Evolutionary conservation across 2,797 vertebrate species (phyloP).

Genomic region (Aplochiton taeniatus): DNA sequence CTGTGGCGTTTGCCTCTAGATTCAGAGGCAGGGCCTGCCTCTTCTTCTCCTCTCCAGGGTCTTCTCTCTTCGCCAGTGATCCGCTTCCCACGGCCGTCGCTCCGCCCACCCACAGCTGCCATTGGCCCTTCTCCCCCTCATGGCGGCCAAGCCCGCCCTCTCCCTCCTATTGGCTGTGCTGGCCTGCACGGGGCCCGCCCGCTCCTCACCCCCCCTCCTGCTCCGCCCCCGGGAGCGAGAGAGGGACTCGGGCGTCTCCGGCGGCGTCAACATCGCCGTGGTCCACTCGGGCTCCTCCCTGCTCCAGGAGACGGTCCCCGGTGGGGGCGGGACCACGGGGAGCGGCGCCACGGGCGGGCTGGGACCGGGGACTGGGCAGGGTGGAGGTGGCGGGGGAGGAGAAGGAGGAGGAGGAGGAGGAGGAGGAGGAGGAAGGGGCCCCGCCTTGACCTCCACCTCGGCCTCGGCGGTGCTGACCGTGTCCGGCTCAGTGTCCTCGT

Average conservation of each 20-base stretch:
- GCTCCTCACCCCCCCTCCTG: conserved; percentile 88
- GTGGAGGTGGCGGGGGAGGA: conserved; percentile 30
- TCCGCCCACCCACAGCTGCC: conserved; percentile 29
- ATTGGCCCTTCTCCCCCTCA: conserved; percentile 60
- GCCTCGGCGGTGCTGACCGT: conserved; percentile 15
- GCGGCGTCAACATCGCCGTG: conserved; percentile 89
- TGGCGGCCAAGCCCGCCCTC: conserved; percentile 82
- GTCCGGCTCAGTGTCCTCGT: conserved; percentile 42
- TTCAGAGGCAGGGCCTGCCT: neutral
- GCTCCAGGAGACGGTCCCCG: conserved; percentile 75
- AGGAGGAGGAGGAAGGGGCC: conserved; percentile 54
- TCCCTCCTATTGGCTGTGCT: conserved; percentile 80
- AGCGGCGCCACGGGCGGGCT: conserved; percentile 57
- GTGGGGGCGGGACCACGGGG: conserved; percentile 67
- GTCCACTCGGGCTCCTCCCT: conserved; percentile 85
- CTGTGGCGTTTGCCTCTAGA: too few relatives aligned
- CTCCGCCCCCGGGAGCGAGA: conserved; percentile 83
- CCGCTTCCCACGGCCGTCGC: conserved; percentile 38
- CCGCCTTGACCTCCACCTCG: conserved; percentile 50
- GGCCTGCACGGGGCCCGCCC: conserved; percentile 81
- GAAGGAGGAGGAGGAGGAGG: conserved; percentile 45
- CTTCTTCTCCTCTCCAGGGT: conserved; percentile 54
- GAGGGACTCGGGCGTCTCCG: conserved; percentile 82
- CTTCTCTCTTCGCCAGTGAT: conserved; percentile 57
- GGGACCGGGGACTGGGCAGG: conserved; percentile 57